These are phyloP conservation scores for Chondrosia reniformis DNA, from an alignment of 37 sponge, comb jelly and placozoan species.

Conservation along the genomic window DNA sequence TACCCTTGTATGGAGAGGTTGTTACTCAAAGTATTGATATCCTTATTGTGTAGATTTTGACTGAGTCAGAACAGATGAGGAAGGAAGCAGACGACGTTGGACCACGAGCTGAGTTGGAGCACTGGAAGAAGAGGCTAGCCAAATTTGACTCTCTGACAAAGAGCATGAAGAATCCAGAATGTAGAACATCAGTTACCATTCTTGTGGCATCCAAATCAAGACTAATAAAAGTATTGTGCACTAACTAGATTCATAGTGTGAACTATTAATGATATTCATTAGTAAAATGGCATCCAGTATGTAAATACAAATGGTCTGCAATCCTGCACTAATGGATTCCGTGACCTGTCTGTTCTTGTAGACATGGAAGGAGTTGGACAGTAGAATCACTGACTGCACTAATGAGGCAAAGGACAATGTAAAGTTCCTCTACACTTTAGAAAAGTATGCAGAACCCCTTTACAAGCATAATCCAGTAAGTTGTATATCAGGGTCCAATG, in stretches of 20 bases:
- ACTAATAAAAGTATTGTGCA: constrained; percentile 74
- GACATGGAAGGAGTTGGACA: constrained; percentile 93
- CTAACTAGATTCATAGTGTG: no score
- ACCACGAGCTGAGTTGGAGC: constrained; percentile 92
- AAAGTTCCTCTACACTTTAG: constrained; percentile 97
- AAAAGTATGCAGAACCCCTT: constrained; percentile 94
- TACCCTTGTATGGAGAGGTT: no score
- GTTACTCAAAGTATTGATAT: no score
- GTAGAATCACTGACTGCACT: constrained; percentile 91
- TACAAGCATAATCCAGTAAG: constrained; percentile 93
- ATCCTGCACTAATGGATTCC: no score
- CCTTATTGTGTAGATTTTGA: constrained; percentile 67
- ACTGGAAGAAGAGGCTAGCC: constrained; percentile 98
- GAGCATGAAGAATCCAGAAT: constrained; percentile 75
- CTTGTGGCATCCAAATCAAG: constrained; percentile 94
- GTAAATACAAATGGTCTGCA: no score
- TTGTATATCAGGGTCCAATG: no score
- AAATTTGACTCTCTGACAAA: constrained; percentile 94
- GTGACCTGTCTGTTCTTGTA: constrained; percentile 7
- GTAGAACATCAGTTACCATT: constrained; percentile 79
- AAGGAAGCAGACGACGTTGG: constrained; percentile 95
- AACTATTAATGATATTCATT: no score
- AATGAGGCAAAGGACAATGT: constrained; percentile 99
- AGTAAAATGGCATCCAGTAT: no score
- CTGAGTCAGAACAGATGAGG: constrained; percentile 96